Evolutionary conservation across 2,888 invertebrate genomes (phyloP).

Genomic region (Eurytoma adleriae): DNA sequence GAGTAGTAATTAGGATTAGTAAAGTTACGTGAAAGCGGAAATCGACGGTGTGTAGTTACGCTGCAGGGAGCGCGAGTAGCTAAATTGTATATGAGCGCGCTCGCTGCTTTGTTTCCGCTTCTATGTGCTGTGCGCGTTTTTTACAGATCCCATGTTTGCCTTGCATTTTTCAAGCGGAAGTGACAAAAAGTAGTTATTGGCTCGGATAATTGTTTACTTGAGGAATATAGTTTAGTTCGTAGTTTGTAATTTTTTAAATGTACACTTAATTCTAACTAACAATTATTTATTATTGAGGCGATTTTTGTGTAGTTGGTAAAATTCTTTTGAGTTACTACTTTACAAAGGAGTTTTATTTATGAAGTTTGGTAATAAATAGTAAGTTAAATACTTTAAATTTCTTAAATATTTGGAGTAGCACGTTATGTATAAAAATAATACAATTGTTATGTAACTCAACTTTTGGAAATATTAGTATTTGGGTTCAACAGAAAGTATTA

Average conservation of each 20-base stretch:
- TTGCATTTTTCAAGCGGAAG: not conserved
- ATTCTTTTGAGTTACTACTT: not conserved
- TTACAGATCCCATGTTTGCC: not conserved
- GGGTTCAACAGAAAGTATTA: too few species aligned
- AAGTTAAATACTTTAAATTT: not conserved
- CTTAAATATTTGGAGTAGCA: not conserved
- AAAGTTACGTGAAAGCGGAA: slow-evolving; percentile 38
- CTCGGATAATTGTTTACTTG: not conserved
- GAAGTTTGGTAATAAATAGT: too few species aligned
- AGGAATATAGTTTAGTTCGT: not conserved
- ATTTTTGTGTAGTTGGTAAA: not conserved
- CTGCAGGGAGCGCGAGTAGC: not conserved
- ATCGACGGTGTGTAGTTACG: slow-evolving; percentile 29
- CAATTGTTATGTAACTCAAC: too few species aligned
- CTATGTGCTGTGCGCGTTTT: not conserved
- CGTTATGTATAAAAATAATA: not conserved
- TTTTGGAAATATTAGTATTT: too few species aligned
- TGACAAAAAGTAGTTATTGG: not conserved
- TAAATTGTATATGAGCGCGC: slow-evolving; percentile 15
- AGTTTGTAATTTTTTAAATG: too few species aligned
- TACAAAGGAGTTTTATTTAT: not conserved
- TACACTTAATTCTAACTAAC: too few species aligned
- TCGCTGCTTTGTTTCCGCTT: slow-evolving; percentile 33
- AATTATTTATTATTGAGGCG: too few species aligned
- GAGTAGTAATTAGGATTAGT: slow-evolving; percentile 33